These are phyloP conservation scores for Hypsopygia costalis DNA, from an alignment of 2,888 invertebrate species.

Conservation along the genomic window DNA sequence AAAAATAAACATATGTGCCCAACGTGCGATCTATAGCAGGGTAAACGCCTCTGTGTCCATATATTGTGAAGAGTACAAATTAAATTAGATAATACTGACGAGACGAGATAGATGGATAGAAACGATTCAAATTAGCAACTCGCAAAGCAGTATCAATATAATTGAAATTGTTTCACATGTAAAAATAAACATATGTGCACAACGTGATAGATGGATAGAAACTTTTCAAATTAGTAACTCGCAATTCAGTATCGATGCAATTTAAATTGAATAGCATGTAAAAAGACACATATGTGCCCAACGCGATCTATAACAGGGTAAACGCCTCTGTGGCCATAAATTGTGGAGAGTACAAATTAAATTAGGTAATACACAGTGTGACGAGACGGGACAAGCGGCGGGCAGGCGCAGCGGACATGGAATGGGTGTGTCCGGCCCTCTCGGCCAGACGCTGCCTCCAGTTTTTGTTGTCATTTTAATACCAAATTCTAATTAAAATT, in stretches of 20 bases:
- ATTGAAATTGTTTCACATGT: too few relatives aligned
- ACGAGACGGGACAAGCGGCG: constrained; percentile 67
- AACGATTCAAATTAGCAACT: too few relatives aligned
- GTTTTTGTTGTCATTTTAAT: constrained; percentile 23
- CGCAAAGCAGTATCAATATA: too few relatives aligned
- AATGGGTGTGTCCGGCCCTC: constrained; percentile 67
- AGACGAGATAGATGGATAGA: too few relatives aligned
- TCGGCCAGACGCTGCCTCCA: constrained; percentile 23
- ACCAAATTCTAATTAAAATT: constrained; percentile 23
- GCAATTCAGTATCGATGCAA: background rate
- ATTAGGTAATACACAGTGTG: constrained; percentile 77
- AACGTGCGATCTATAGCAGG: too few relatives aligned
- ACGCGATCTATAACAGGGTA: constrained; percentile 46
- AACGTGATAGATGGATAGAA: too few relatives aligned
- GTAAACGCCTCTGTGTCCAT: too few relatives aligned
- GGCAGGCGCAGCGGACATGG: constrained; percentile 62
- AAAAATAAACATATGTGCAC: too few relatives aligned
- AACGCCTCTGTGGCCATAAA: constrained; percentile 68
- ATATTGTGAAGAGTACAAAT: too few relatives aligned
- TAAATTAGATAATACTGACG: too few relatives aligned
- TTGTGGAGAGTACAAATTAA: constrained; percentile 76
- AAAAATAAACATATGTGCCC: too few relatives aligned
- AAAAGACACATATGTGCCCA: background rate
- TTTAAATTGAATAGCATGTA: background rate
- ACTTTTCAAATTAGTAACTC: too few relatives aligned